A percentile compares a stretch with the other conserved stretches of the same genome.
phyloP scores from a whole-genome alignment of 2,888 invertebrate species.

The Trilocha varians region DNA sequence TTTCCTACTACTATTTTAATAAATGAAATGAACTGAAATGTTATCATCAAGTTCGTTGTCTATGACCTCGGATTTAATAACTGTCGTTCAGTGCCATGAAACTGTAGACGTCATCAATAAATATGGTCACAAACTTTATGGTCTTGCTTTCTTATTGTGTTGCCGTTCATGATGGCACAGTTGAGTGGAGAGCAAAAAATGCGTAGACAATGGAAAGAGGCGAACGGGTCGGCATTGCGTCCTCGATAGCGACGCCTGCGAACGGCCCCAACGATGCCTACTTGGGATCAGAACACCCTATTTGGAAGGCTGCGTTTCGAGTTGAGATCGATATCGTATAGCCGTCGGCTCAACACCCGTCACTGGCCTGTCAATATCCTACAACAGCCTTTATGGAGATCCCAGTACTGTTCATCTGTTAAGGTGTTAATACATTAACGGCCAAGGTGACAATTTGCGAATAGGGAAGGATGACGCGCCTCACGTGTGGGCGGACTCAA shows the following conservation, averaged over 20 bases:
- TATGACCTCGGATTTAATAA: too few relatives aligned
- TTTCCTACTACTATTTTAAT: too few relatives aligned
- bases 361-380: slow-evolving; percentile 44
- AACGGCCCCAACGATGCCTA: slow-evolving; percentile 50
- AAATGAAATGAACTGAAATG: too few relatives aligned
- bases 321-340: slow-evolving; percentile 55
- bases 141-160: slow-evolving; percentile 2
- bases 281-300: slow-evolving; percentile 61
- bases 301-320: slow-evolving; percentile 68
- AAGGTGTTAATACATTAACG: background rate
- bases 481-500: background rate
- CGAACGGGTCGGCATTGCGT: slow-evolving; percentile 37
- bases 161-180: slow-evolving; percentile 21
- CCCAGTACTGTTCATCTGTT: background rate
- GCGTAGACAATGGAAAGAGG: slow-evolving; percentile 60
- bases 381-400: slow-evolving; percentile 35
- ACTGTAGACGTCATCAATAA: slow-evolving; percentile 14
- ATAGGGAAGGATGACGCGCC: background rate
- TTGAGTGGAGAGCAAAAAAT: slow-evolving; percentile 38
- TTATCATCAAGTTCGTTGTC: too few relatives aligned
- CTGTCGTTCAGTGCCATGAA: background rate
- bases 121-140: background rate
- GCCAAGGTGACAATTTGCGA: background rate
- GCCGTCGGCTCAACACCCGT: slow-evolving; percentile 31
- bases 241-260: slow-evolving; percentile 47